Base-by-base conservation (phyloP, 2,888 invertebrate species). In the Caenorhabditis parvicauda region DNA sequence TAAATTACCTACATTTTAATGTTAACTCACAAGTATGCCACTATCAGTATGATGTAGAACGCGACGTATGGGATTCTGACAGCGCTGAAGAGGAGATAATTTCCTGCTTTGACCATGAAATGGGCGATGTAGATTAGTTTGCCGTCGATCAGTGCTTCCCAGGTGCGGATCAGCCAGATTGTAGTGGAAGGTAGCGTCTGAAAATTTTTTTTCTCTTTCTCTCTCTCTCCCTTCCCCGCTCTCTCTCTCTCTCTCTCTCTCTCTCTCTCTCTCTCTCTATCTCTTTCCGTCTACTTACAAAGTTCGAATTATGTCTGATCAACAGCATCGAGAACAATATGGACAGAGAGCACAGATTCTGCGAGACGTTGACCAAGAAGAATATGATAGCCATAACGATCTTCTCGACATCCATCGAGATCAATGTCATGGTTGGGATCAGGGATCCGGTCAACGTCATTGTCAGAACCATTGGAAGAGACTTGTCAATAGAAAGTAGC, bases 61-160 rank as follows among this genome's bases (percentile, higher is more conserved):
- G 54, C 41, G n/a, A 61, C 53, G 21, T 57, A 50, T 22, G 61
- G 61, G 22, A 61, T 57, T 19, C 54, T 61, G 12, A 25, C 45
- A 3, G 32, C 38, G 7, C 53, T 54, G 6, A 41, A 35, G 9
- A 61, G 44, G 17, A 61, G 25, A n/a, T 37, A 17, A n/a, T 57
- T 48, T 7, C 61, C 61, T 32, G 57, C 57, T 43, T 49, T 44
- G 39, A 56, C 56, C 56, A 61, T 57, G 4, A 61, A 35, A 57
- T 61, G 61, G 19, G 61, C 61, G 24, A 61, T 41, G 45, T 61
- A 61, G 0, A 61, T 54, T 3, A 61, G 38, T 38, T 61, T 61
- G 44, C 57, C 61, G 35, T 61, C 61, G 21, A 61, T 37, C 9
- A 61, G 57, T n/a, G 61, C 61, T 38, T 61, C 22, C 53, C 42